phyloP scores from a whole-genome alignment of 2,888 invertebrate species.

The Ormyrus nitidulus region DNA sequence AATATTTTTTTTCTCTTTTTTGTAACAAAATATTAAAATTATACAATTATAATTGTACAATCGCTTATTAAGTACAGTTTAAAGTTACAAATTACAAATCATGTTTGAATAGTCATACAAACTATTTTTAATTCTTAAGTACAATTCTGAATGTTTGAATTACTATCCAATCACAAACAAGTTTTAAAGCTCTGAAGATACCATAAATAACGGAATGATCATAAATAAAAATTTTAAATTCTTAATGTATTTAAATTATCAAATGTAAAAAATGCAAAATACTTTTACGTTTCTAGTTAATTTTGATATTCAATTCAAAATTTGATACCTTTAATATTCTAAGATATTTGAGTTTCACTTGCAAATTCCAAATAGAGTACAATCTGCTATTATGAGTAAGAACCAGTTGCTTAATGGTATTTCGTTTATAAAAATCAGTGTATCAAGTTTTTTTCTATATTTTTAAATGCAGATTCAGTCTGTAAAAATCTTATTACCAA shows the following conservation, averaged over 20 bases:
- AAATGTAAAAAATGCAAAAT: not conserved
- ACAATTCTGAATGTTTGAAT: not conserved
- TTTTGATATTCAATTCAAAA: not conserved
- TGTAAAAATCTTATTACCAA: conserved; percentile 33
- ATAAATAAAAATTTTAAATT: conserved; percentile 20
- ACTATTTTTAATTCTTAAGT: too few relatives aligned
- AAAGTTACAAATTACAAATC: not conserved
- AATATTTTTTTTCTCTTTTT: too few relatives aligned
- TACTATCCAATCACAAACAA: conserved; percentile 21
- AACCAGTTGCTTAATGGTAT: conserved; percentile 13
- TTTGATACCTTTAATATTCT: not conserved
- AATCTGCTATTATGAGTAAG: conserved; percentile 9
- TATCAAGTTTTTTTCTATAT: not conserved
- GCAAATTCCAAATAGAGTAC: too few relatives aligned
- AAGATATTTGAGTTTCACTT: conserved; percentile 10
- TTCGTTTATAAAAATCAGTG: conserved; percentile 7
- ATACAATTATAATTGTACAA: too few relatives aligned
- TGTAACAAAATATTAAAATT: too few relatives aligned
- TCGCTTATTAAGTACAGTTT: conserved; percentile 32
- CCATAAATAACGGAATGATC: conserved; percentile 30
- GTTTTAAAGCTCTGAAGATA: conserved; percentile 14
- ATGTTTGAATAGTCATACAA: too few relatives aligned
- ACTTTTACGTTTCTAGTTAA: conserved; percentile 3
- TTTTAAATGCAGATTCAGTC: conserved; percentile 13
- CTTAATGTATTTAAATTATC: not conserved